These are phyloP conservation scores for Agonopterix subpropinquella DNA, from an alignment of 2,888 invertebrate species.

Conservation along the genomic window DNA sequence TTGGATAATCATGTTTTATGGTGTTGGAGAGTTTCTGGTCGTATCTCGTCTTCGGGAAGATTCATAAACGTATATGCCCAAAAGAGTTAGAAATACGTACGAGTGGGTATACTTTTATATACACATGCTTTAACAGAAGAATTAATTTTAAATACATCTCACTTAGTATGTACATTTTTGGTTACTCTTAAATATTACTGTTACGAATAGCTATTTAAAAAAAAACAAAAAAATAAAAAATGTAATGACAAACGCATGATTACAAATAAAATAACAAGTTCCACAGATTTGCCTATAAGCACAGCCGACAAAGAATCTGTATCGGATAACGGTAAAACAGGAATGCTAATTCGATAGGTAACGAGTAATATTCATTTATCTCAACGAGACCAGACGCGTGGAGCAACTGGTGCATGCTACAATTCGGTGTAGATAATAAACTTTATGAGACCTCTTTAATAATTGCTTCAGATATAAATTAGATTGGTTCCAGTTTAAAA, in stretches of 20 bases:
- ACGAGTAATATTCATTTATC: constrained; percentile 51
- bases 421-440: constrained; percentile 30
- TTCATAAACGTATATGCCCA: no score
- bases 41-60: no score
- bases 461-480: not conserved
- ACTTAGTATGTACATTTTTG: no score
- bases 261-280: constrained; percentile 25
- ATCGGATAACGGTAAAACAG: constrained; percentile 48
- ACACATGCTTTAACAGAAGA: no score
- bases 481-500: not conserved
- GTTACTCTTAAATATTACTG: no score
- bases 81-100: no score
- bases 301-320: constrained; percentile 61
- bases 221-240: not conserved
- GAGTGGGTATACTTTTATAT: no score
- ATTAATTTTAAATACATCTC: no score
- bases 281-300: constrained; percentile 64
- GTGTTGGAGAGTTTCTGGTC: no score
- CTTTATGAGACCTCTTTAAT: constrained; percentile 3
- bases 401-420: constrained; percentile 34
- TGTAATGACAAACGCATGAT: not conserved
- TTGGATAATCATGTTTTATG: no score
- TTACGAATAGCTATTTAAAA: no score
- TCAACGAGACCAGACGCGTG: constrained; percentile 23
- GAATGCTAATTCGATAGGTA: constrained; percentile 46